Base-by-base conservation (phyloP, 2,888 invertebrate species). In the Clostera curtula region DNA sequence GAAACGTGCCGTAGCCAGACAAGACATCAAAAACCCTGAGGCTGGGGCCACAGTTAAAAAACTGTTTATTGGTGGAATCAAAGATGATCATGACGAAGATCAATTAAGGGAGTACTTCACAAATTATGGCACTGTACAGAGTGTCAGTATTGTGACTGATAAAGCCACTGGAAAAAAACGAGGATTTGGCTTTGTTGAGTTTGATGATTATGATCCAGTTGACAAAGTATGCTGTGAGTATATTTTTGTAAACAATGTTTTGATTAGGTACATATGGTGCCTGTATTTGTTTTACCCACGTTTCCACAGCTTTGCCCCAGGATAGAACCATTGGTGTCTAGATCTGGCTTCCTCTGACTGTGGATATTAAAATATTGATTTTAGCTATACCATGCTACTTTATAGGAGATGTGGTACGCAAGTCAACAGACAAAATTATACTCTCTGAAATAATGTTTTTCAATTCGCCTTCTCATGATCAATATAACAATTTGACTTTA, bases 111-210 rank as follows among this genome's bases (percentile, higher is more conserved):
- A 93, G 36, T 93, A 95, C 60, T 95, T 95, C 65, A 90, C 90
- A 25, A 86, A 87, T 28, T 97, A 88, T 69, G 98, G 97, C 7
- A 90, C 84, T 37, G 93, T 98, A 30, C 88, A 93, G 27, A 90
- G 91, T 34, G 91, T 95, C 19, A 94, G 93, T 51, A 91, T 97
- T 55, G 96, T 97, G 2, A 93, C 92, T 5, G 97, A 97, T 61
- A 97, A 97, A 55, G 93, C 92, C 36, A 94, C 94, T 0, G 96
- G 96, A 27, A 97, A 97, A 71, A 95, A 94, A 51, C 88, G 97
- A 50, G 98, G 98, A 3, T 98, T 98, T 71, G 97, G 95, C 12
- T 98, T 98, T 68, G 93, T 98, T 17, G 96, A 97, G 68, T 98
- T 96, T 68, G 96, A 97, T 60, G 98, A 98, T 67, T 96, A 97